A percentile compares a stretch with the other conserved stretches of the same genome.
phyloP scores from a whole-genome alignment of 2,113 vertebrate genomes.

The Neodontobutis hainanensis region DNA sequence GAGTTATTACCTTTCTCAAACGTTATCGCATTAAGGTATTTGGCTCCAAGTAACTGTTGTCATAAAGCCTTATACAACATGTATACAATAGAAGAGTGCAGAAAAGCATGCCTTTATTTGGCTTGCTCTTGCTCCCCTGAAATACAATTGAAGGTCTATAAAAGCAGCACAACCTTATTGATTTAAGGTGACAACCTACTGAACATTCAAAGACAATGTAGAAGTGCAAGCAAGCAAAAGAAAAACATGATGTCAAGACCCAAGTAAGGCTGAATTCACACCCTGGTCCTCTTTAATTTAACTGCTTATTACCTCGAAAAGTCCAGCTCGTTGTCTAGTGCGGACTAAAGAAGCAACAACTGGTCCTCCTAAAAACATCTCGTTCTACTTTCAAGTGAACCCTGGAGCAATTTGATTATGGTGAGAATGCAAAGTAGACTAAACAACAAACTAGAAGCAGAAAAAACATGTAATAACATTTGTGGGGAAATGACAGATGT shows the following conservation, averaged over 20 bases:
- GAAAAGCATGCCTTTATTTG: background rate
- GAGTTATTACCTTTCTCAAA: conserved; percentile 1
- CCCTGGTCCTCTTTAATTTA: too few species aligned
- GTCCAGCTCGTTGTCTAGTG: too few species aligned
- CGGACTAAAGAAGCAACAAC: too few species aligned
- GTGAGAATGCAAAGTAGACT: too few species aligned
- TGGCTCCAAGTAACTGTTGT: conserved; percentile 15
- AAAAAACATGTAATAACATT: too few species aligned
- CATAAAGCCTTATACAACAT: background rate
- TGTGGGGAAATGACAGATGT: too few species aligned
- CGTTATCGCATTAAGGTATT: conserved; percentile 25
- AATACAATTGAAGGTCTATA: conserved; percentile 5
- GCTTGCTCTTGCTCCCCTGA: conserved; percentile 3
- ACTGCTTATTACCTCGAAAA: too few species aligned
- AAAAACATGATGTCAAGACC: background rate
- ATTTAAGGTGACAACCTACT: conserved; percentile 4
- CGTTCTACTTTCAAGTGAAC: too few species aligned
- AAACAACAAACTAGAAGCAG: too few species aligned
- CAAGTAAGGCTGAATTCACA: background rate
- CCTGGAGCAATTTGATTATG: too few species aligned
- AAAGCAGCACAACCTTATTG: conserved; percentile 5
- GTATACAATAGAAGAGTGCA: background rate
- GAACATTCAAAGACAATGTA: background rate
- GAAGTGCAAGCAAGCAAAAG: background rate
- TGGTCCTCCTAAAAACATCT: too few species aligned